Percentiles rank a stretch among this genome's conserved stretches.
phyloP scores from a whole-genome alignment of 2,888 invertebrate genomes.

The Teinopalpus imperialis region DNA sequence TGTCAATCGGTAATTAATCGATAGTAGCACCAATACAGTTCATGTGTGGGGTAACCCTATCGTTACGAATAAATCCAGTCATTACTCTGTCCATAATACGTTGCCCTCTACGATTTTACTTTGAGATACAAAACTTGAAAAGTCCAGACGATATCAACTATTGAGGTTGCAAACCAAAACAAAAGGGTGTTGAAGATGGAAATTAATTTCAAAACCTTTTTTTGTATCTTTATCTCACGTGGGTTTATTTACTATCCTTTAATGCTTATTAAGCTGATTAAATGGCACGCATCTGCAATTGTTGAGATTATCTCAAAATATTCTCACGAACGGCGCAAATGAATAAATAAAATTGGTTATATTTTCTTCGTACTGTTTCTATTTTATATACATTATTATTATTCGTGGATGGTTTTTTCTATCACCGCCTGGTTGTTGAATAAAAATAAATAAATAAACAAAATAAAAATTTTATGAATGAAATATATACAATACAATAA shows the following conservation, averaged over 20 bases:
- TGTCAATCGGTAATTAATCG: neutral
- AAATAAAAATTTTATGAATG: no score
- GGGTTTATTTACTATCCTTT: conserved; percentile 30
- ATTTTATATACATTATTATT: no score
- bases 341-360: conserved; percentile 26
- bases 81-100: conserved; percentile 63
- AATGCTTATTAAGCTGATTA: conserved; percentile 65
- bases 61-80: conserved; percentile 58
- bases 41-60: conserved; percentile 62
- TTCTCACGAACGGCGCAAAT: conserved; percentile 60
- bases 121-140: conserved; percentile 50
- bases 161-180: conserved; percentile 6
- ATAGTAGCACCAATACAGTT: conserved; percentile 35
- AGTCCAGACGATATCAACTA: conserved; percentile 28
- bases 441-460: no score
- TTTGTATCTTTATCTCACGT: conserved; percentile 26
- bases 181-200: no score
- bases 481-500: no score
- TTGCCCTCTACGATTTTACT: conserved; percentile 61
- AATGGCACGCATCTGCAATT: conserved; percentile 53
- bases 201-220: no score
- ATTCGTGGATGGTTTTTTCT: no score
- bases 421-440: no score
- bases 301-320: conserved; percentile 54
- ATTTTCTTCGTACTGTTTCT: neutral